Evolutionary conservation across 2,888 invertebrate species (phyloP).

Genomic region (Athetis lepigone): DNA sequence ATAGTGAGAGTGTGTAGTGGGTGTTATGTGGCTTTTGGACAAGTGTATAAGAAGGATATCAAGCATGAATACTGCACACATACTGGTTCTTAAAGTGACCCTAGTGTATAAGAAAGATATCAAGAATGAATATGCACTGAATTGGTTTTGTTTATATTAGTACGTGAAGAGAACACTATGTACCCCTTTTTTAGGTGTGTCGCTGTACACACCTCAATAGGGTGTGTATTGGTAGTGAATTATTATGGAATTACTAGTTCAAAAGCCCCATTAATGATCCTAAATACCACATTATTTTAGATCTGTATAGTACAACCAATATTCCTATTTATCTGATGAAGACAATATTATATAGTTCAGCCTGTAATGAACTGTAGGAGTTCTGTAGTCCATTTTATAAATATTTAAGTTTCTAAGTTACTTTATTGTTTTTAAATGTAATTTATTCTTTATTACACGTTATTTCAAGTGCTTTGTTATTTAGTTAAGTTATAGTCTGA

Average conservation of each 20-base stretch:
- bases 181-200: no score
- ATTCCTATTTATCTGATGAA: conserved; percentile 33
- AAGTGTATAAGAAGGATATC: background rate
- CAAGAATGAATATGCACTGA: no score
- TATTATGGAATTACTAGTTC: no score
- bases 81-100: background rate
- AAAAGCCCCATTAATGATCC: background rate
- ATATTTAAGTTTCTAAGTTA: conserved; percentile 46
- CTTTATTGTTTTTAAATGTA: conserved; percentile 39
- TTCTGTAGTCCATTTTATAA: conserved; percentile 43
- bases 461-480: conserved; percentile 21
- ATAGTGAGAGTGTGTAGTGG: background rate
- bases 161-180: no score
- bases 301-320: conserved; percentile 54
- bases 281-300: conserved; percentile 10
- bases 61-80: no score
- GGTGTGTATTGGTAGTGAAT: no score
- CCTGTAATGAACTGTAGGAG: background rate
- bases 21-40: conserved; percentile 11
- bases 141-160: no score
- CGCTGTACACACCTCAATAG: no score
- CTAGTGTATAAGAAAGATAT: background rate
- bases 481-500: background rate
- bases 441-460: conserved; percentile 57
- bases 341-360: background rate